Evolutionary conservation across 1,140 invertebrate species (phyloP), one percentile per base, ranked within the genome.

Genomic region (Euschistus heros): DNA sequence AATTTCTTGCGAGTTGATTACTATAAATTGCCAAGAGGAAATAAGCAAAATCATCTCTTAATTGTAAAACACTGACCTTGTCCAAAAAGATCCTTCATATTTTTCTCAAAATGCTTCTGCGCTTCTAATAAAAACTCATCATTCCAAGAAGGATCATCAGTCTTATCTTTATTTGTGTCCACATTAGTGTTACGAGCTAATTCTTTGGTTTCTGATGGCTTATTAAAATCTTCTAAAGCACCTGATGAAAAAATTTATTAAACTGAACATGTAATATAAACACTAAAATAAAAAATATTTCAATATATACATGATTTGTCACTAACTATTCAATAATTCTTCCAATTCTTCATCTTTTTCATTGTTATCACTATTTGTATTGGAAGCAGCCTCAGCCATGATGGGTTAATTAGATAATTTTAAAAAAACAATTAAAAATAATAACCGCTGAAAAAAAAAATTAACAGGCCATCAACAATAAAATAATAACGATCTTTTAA

Each of bases 81-180:
- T 1, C 65, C 46, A 22, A 66, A 46, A 52, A 66, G 65, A 42
- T 20, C 42, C 26, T 66, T 66, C 13, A 66, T 15, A 44, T 66
- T 66, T 17, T 62, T 37, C 27, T 66, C 65, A 46, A 66, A 54
- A 7, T 37, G 26, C 50, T 66, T 66, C 33, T 66, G 65, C 13
- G 65, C 65, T 57, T 66, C 65, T 20, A 66, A 44, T 20, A 66
- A 42, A 52, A 66, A 66, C 52, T 66, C 65, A 18, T 44, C 44
- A 60, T 62, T 60, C 65, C 65, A 66, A 4, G 52, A 37, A 33
- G 64, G 18, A n/a, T 59, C 55, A 18, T 55, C 52, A 17, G 63
- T 17, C 18, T 47, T 26, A 1, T 26, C 22, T 24, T 27, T 30
- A 20, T 2, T 15, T 26, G 57, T n/a, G 10, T 46, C 33, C 8